Evolutionary conservation across 2,888 invertebrate genomes (phyloP).

Genomic region (Thereva unica): DNA sequence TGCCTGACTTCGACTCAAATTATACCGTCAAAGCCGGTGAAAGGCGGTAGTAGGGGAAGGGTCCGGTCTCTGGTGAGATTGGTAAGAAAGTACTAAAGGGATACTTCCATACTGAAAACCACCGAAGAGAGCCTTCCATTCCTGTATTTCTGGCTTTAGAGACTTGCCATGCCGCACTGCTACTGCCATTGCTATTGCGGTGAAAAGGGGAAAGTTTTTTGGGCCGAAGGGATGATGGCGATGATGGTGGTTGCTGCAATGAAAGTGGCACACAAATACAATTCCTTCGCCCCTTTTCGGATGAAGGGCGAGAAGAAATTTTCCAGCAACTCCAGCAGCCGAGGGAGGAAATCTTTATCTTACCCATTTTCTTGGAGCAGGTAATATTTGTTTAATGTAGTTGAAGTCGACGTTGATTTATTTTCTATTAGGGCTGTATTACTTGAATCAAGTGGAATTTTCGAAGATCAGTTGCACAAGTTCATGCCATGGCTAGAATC

Average conservation of each 20-base stretch:
- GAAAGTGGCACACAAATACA: too few species aligned
- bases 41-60: slow-evolving; percentile 6
- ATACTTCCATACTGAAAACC: background rate
- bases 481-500: background rate
- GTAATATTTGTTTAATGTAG: slow-evolving; percentile 36
- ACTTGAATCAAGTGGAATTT: slow-evolving; percentile 30
- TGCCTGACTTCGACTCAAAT: slow-evolving; percentile 39
- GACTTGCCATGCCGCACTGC: too few species aligned
- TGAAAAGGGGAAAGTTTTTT: too few species aligned
- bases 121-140: too few species aligned
- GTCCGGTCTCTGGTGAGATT: background rate
- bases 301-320: slow-evolving; percentile 14
- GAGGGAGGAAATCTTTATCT: background rate
- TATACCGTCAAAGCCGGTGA: slow-evolving; percentile 23
- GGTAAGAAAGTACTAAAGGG: slow-evolving; percentile 10
- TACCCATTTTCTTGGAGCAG: slow-evolving; percentile 5
- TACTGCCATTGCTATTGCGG: too few species aligned
- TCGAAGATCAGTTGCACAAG: background rate
- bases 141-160: too few species aligned
- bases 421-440: slow-evolving; percentile 34
- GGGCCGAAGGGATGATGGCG: too few species aligned
- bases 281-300: background rate
- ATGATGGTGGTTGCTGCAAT: too few species aligned
- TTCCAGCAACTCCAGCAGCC: slow-evolving; percentile 5
- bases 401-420: slow-evolving; percentile 34